Evolutionary conservation across 2,797 vertebrate genomes (phyloP), one percentile per base, ranked within the genome.

Genomic region (Oceanodroma leucorhoa): DNA sequence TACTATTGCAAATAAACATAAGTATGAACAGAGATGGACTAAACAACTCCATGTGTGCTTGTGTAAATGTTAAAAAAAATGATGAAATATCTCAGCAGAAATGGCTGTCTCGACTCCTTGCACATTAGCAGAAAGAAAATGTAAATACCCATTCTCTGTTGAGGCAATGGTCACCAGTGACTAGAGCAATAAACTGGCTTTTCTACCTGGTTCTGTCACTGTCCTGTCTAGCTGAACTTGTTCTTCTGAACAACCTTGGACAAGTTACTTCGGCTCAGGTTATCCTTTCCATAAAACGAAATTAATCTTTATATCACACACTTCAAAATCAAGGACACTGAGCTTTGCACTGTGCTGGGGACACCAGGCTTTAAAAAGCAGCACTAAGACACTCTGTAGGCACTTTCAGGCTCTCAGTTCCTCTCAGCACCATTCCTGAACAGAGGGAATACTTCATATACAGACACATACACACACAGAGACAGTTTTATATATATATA

Each of bases 221-320:
- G 19, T 50, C 50, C 41, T 58, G 5, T 54, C 24, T 78, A 76
- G 30, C 23, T 5, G 4, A 58, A 91, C n/a, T 61, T 91, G 48
- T 22, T 93, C 75, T 78, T 89, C 69, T 79, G n/a, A 92, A 75
- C 70, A 90, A 86, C 80, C 62, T 88, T 90, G 57, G 46, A 38
- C 45, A 71, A 78, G 57, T 51, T 80, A 64, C 22, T 57, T 61
- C 83, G 60, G 40, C 62, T 94, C 38, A 84, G 71, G 77, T 86
- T 94, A 79, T 36, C 66, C 69, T 27, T 89, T 94, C 61, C 72
- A 73, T 82, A 93, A 93, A 93, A 95, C 45, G 45, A 94, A 92
- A 95, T 88, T 69, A 77, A 90, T 93, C 72, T 79, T 95, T 89
- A 66, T 90, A 94, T 83, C 34, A 62, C 65, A 78, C 32, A 83